A percentile compares a stretch with the other conserved stretches of the same genome.
These are phyloP conservation scores for Trichacis sp. DNA, from an alignment of 2,888 invertebrate species.

Conservation along the genomic window DNA sequence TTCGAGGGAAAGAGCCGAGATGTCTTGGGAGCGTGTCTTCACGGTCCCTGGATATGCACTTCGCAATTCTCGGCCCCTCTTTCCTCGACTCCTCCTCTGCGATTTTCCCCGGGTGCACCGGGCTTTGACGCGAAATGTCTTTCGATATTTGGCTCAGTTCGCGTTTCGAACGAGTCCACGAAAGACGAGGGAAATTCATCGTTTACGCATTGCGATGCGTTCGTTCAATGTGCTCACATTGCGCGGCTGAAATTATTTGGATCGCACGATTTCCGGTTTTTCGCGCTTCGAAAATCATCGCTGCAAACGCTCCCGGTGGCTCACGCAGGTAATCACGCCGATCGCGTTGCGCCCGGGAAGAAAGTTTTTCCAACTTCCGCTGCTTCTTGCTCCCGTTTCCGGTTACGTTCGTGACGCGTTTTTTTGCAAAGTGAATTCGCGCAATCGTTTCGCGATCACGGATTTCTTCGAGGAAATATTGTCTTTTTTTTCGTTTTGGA, in stretches of 20 bases:
- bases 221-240: not conserved
- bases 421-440: not conserved
- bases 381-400: not conserved
- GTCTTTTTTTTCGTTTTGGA: not conserved
- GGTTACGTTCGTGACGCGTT: not conserved
- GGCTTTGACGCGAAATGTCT: conserved; percentile 44
- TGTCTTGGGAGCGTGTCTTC: conserved; percentile 67
- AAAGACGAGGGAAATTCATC: conserved; percentile 5
- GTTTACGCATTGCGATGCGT: conserved; percentile 8
- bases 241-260: not conserved
- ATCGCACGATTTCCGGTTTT: conserved; percentile 19
- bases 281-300: conserved; percentile 12
- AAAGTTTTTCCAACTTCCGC: conserved; percentile 5
- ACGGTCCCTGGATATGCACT: conserved; percentile 63
- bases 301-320: conserved; percentile 7
- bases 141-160: conserved; percentile 44
- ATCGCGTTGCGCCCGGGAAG: not conserved
- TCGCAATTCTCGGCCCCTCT: conserved; percentile 59
- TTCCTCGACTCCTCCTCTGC: conserved; percentile 43
- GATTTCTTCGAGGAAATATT: not conserved
- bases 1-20: conserved; percentile 57
- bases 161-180: conserved; percentile 48
- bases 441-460: too few relatives aligned
- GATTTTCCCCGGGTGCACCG: conserved; percentile 34
- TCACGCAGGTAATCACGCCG: conserved; percentile 17